Evolutionary conservation across 2,113 vertebrate genomes (phyloP).

Genomic region (Platysternon megacephalum): DNA sequence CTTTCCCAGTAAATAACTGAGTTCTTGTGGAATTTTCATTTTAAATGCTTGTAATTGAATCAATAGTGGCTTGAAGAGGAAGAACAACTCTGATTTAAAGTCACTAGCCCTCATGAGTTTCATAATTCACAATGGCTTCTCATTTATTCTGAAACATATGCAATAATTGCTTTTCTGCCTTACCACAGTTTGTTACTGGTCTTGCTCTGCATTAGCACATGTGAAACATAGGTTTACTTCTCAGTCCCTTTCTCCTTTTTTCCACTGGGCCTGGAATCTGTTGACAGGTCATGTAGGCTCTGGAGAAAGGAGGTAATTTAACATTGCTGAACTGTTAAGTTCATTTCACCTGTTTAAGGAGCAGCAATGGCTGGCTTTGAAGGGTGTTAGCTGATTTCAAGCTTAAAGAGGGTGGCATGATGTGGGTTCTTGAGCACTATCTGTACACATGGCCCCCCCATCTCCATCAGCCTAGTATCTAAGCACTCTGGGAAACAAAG

Average conservation of each 20-base stretch:
- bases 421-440: background rate
- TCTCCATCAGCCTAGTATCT: background rate
- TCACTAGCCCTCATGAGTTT: background rate
- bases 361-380: background rate
- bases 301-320: background rate
- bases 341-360: background rate
- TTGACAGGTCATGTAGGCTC: background rate
- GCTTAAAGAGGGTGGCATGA: background rate
- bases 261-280: background rate
- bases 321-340: background rate
- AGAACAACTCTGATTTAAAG: background rate
- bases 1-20: background rate
- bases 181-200: background rate
- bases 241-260: background rate
- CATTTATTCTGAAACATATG: background rate
- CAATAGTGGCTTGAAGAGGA: background rate
- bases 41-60: background rate
- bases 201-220: background rate
- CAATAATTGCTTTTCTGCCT: background rate
- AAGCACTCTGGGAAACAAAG: background rate
- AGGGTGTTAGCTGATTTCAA: background rate
- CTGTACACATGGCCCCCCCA: background rate
- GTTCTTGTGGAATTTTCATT: background rate
- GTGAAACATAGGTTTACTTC: background rate
- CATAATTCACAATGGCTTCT: background rate